Base-by-base conservation (phyloP, 2,113 vertebrate species). In the Polyodon spathula region DNA sequence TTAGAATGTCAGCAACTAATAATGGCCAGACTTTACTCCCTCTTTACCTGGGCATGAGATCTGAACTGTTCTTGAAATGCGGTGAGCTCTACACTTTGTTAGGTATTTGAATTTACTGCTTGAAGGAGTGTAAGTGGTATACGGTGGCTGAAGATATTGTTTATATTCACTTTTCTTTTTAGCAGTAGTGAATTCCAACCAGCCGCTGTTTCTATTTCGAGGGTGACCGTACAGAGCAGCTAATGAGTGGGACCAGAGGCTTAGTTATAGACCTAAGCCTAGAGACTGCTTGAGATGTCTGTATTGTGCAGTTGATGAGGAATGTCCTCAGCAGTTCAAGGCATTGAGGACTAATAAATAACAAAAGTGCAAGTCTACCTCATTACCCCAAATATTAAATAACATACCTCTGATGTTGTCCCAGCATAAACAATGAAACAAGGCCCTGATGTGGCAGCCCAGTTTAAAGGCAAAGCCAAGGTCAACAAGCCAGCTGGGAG, bases 281-380 rank as follows among this genome's bases (percentile, higher is more conserved):
- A 50, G 42, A 58, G 27, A 8, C 6, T n/a, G 48, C 56, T 52
- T 48, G 6, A 39, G 27, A 38, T n/a, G n/a, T 44, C n/a, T n/a
- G n/a, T n/a, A n/a, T n/a, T n/a, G n/a, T n/a, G n/a, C n/a, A 51
- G 58, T 59, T 51, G 43, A 54, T 39, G 41, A 48, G 51, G 63
- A 64, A 54, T 37, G 41, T 59, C 63, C 63, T 55, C 63, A 12
- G 11, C 39, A 54, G 38, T 54, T 41, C 43, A 53, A 27, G 17
- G 54, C 64, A 50, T 58, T 6, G 16, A 57, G 64, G 39, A 15
- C 53, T 66, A 60, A 66, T 56, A 66, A 66, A 66, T 61, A 66
- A 66, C 64, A 66, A 61, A 56, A 60, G 41, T 50, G 53, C 55
- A 51, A 63, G 4, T 58, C 42, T 40, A 52, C 39, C 43, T 58